Conservation (phyloP, 2,113 vertebrate species). For the Cranoglanis bouderius region DNA sequence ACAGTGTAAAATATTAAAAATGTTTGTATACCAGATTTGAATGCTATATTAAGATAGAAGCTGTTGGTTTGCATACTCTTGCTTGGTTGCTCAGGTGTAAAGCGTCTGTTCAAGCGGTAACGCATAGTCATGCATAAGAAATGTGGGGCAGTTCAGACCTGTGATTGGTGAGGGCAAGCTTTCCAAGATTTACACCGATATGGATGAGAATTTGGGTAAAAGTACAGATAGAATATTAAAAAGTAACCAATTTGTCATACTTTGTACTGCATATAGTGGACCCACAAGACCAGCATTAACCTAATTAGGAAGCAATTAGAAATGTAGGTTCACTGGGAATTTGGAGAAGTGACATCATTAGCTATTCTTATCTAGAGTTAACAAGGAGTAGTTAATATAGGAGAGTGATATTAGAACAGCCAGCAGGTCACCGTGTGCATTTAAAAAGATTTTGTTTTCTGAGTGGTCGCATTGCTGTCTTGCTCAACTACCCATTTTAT, state of each 20-base stretch:
- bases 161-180: neutral
- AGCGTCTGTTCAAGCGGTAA: neutral
- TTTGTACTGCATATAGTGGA: slow-evolving; percentile 6
- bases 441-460: neutral
- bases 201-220: neutral
- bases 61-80: neutral
- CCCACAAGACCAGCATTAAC: neutral
- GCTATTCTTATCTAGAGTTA: slow-evolving; percentile 18
- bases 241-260: neutral
- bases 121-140: neutral
- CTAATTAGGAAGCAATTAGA: slow-evolving; percentile 29
- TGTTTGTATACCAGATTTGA: neutral
- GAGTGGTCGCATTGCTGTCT: neutral
- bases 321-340: slow-evolving; percentile 13
- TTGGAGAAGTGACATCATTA: neutral
- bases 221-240: neutral
- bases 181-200: neutral
- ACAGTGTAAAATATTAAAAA: neutral
- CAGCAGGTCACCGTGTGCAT: neutral
- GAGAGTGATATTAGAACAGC: slow-evolving; percentile 2
- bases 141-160: neutral
- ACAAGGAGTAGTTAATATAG: neutral
- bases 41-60: neutral
- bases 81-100: neutral
- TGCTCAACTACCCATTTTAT: neutral